phyloP scores from a whole-genome alignment of 2,797 vertebrate species.

The Aulostomus chinensis region DNA sequence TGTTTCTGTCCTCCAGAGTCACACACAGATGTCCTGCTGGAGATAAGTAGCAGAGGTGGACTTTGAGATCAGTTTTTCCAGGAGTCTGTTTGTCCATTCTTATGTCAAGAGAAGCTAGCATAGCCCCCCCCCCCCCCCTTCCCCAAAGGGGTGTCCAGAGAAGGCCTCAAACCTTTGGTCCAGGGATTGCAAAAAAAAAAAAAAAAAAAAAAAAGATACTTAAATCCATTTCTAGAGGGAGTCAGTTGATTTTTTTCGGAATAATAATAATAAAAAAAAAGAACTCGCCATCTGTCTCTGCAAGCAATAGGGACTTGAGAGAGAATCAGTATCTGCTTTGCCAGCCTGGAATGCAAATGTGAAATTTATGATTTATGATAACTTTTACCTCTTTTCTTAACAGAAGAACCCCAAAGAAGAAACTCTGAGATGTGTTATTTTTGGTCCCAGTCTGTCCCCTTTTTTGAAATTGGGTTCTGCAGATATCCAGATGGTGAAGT shows the following conservation, averaged over 20 bases:
- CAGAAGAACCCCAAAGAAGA: conserved; percentile 10
- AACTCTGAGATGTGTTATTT: too few species aligned
- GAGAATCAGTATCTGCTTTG: not conserved
- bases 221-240: conserved; percentile 27
- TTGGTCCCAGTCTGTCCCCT: too few species aligned
- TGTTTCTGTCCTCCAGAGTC: conserved; percentile 37
- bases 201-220: conserved; percentile 36
- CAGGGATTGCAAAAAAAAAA: conserved; percentile 33
- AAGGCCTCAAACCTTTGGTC: conserved; percentile 69
- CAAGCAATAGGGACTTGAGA: not conserved
- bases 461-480: too few species aligned
- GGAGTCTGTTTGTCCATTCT: conserved; percentile 25
- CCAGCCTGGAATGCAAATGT: conserved; percentile 35
- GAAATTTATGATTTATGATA: not conserved
- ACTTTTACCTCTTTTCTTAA: not conserved
- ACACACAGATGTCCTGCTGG: conserved; percentile 35
- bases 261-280: not conserved
- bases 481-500: too few species aligned
- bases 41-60: conserved; percentile 30
- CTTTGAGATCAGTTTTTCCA: conserved; percentile 31
- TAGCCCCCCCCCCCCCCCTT: too few species aligned
- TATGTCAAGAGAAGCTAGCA: conserved; percentile 9
- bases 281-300: conserved; percentile 1
- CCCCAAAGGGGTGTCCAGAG: conserved; percentile 15
- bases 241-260: conserved; percentile 8